Conservation (phyloP, 2,888 invertebrate species). For the Himalopsyche anomala region DNA sequence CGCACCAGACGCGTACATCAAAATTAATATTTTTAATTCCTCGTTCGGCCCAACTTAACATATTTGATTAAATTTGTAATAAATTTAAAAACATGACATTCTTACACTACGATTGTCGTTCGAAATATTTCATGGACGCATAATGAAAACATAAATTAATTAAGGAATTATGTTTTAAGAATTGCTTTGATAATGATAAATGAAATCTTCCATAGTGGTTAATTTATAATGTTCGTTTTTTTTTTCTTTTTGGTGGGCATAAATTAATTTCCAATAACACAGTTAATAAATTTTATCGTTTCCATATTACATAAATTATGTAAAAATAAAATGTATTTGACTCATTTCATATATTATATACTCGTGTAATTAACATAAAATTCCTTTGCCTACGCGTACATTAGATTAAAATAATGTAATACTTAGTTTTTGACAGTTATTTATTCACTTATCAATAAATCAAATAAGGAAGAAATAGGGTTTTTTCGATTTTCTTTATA, state of each 20-base stretch:
- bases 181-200: slow-evolving; percentile 53
- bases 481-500: too few species aligned
- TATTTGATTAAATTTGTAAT: slow-evolving; percentile 56
- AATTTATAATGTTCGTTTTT: slow-evolving; percentile 10
- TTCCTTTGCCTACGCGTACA: background rate
- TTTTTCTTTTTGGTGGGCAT: background rate
- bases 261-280: slow-evolving; percentile 9
- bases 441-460: too few species aligned
- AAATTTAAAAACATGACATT: slow-evolving; percentile 48
- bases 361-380: background rate
- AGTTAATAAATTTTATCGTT: slow-evolving; percentile 15
- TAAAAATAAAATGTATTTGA: background rate
- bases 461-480: too few species aligned
- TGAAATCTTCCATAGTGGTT: slow-evolving; percentile 37
- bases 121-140: background rate
- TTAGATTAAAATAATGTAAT: too few species aligned
- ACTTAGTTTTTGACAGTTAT: too few species aligned
- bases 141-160: slow-evolving; percentile 60
- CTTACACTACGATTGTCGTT: background rate
- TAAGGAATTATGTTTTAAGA: slow-evolving; percentile 51
- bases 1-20: background rate
- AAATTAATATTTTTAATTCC: slow-evolving; percentile 47
- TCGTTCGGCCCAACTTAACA: slow-evolving; percentile 45
- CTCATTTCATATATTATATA: background rate
- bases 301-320: background rate